Base-by-base conservation (phyloP, 1,140 invertebrate species). In the Whitmania pigra region DNA sequence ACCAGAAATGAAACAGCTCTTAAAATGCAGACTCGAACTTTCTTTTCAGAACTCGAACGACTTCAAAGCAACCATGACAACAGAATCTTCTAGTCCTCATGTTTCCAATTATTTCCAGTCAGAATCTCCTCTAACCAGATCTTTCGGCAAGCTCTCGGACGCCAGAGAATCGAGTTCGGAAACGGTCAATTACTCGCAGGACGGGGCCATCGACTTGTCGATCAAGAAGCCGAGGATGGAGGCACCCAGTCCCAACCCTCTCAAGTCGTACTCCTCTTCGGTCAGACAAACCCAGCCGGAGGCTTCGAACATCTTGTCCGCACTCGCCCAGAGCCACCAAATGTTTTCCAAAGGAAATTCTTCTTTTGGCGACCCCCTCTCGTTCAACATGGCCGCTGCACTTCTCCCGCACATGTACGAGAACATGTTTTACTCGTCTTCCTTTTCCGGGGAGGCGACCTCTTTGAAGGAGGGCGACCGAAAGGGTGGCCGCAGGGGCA, bases 201-300 rank as follows among this genome's bases (percentile, higher is more conserved):
- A 73, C 27, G 67, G 68, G 27, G 67, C 67, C 20, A 73, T 73
- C 53, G 72, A 73, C 40, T 66, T 73, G n/a, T 73, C 72, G n/a
- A 73, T 73, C 31, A 73, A 73, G 67, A 73, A 73, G 36, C 72
- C 72, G n/a, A 36, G 53, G 31, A 69, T 29, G 20, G 63, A 66
- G 40, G 20, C 71, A 2, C 31, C 71, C 22, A 49, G 31, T 31
- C 36, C 36, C 5, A 36, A 22, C 18, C 57, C 22, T 13, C 57
- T 25, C 22, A 13, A 63, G 57, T 63, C 57, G 2, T 63, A 25
- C 22, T 63, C 57, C 22, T 63, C 57, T 6, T 22, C 57, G 22
- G 6, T 31, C 57, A 13, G 57, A 31, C 57, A 13, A n/a, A 63
- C 57, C 29, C 22, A 20, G 20, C 57, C 57, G 1, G 57, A 63